Conservation (phyloP, 2,113 vertebrate species). For the Carassius gibelio region DNA sequence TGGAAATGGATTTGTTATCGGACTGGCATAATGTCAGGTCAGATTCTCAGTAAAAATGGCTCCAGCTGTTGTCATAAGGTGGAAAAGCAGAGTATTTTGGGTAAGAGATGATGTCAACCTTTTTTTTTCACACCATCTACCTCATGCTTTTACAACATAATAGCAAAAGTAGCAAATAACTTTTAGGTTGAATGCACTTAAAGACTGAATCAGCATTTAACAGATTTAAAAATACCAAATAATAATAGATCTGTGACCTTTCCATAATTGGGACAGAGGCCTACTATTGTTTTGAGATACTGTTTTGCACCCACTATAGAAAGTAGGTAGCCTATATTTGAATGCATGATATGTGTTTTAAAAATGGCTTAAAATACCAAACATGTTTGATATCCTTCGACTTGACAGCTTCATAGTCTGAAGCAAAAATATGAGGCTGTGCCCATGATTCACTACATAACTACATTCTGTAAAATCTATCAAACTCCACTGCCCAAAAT, state of each 20-base stretch:
- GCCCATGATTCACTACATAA: neutral
- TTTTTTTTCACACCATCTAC: neutral
- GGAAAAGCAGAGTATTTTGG: neutral
- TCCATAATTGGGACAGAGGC: no score
- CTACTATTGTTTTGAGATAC: no score
- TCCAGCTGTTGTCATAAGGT: neutral
- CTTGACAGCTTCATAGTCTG: neutral
- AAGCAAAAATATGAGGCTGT: neutral
- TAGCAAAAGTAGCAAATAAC: no score
- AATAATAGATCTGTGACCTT: no score
- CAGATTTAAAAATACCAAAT: no score
- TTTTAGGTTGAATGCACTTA: no score
- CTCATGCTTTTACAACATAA: neutral
- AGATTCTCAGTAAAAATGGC: neutral
- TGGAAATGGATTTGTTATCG: conserved; percentile 18
- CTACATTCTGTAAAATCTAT: neutral
- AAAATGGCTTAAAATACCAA: no score
- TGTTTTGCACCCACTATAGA: no score
- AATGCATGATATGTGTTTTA: no score
- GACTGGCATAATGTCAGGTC: neutral
- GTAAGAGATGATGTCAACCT: neutral
- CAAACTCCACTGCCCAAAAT: neutral
- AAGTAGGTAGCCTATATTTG: no score
- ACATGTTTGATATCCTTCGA: neutral
- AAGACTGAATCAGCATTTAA: no score